A percentile compares a stretch with the other conserved stretches of the same genome.
Conservation (phyloP, 2,888 invertebrate genomes). For the Cryptocheilus praepositus region DNA sequence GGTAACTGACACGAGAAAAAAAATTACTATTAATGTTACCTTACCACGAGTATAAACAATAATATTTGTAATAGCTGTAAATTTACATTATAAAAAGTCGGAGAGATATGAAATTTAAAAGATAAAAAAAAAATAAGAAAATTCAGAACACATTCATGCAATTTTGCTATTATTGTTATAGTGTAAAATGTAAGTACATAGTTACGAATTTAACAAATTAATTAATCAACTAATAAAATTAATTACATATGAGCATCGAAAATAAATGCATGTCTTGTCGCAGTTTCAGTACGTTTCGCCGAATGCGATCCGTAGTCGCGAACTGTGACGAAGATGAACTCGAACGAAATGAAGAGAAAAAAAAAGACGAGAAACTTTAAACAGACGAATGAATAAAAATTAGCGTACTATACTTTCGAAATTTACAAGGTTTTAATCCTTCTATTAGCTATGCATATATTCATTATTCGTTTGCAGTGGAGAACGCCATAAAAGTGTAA, state of each 20-base stretch:
- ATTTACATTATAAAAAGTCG: conserved; percentile 52
- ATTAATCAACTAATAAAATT: conserved; percentile 51
- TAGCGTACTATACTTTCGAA: conserved; percentile 26
- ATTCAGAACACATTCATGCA: conserved; percentile 52
- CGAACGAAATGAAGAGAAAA: conserved; percentile 9
- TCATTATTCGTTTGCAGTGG: too few relatives aligned
- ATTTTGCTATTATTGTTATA: conserved; percentile 69
- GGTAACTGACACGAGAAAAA: conserved; percentile 57
- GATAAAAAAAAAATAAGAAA: conserved; percentile 36
- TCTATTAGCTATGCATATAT: conserved; percentile 18
- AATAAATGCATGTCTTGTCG: conserved; percentile 37
- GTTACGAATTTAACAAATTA: conserved; percentile 61
- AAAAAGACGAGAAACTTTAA: conserved; percentile 10
- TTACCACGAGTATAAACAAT: conserved; percentile 59
- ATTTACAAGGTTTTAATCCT: conserved; percentile 28
- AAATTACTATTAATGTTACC: conserved; percentile 60
- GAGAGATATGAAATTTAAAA: conserved; percentile 43
- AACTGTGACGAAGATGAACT: conserved; percentile 29
- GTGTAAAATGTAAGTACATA: conserved; percentile 60
- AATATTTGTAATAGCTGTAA: conserved; percentile 69
- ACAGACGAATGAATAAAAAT: conserved; percentile 9
- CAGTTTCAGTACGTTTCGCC: conserved; percentile 30
- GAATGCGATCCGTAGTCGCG: conserved; percentile 20
- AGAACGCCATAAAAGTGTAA: too few relatives aligned
- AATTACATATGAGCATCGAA: conserved; percentile 50